Percentiles rank a stretch among this genome's conserved stretches.
These are phyloP conservation scores for Mus minutoides DNA, from an alignment of 2,797 vertebrate species.

Conservation along the genomic window DNA sequence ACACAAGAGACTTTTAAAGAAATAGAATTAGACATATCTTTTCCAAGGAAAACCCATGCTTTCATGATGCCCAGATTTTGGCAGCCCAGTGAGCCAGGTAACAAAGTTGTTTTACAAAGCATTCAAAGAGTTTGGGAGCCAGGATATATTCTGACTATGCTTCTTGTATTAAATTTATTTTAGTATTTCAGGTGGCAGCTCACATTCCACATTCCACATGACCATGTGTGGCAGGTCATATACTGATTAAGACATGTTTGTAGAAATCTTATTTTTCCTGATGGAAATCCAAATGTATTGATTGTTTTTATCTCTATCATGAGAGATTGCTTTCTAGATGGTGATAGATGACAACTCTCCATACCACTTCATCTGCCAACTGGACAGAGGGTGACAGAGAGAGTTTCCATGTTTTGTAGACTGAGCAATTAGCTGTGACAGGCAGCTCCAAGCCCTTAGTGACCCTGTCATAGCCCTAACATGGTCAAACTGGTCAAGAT, in stretches of 20 bases:
- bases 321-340: constrained; percentile 72
- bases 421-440: constrained; percentile 76
- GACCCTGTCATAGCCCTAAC: constrained; percentile 41
- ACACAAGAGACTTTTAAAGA: constrained; percentile 14
- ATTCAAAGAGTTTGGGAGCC: not conserved
- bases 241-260: constrained; percentile 83
- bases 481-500: constrained; percentile 48
- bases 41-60: constrained; percentile 31
- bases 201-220: constrained; percentile 30
- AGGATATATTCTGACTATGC: not conserved
- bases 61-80: constrained; percentile 47
- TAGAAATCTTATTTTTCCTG: constrained; percentile 79
- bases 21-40: constrained; percentile 24
- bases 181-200: constrained; percentile 68
- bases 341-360: constrained; percentile 83
- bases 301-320: constrained; percentile 81
- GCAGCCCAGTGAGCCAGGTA: not conserved
- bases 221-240: constrained; percentile 75
- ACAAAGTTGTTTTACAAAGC: constrained; percentile 4
- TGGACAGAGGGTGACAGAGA: constrained; percentile 68
- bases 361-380: constrained; percentile 77
- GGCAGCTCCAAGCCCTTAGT: constrained; percentile 55
- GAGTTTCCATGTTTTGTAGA: constrained; percentile 61
- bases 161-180: constrained; percentile 70
- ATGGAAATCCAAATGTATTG: constrained; percentile 84